Conservation (phyloP, 64 coral and sea anemone species). For the Trachythela sp. region DNA sequence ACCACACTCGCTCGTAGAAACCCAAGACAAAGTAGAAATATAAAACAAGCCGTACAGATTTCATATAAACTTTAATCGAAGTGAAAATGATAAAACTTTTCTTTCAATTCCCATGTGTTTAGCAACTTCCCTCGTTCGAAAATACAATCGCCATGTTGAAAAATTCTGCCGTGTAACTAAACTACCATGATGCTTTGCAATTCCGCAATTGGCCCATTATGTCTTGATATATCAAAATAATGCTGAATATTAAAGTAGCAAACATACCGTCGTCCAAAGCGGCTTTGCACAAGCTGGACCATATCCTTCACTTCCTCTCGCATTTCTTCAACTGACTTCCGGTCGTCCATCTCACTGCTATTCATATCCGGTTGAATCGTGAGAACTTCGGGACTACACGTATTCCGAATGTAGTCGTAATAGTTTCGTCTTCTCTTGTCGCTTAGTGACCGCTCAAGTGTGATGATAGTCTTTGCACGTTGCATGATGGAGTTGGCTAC, state of each 20-base stretch:
- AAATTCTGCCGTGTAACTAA: too few relatives aligned
- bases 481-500: slow-evolving; percentile 21
- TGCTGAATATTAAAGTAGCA: neutral
- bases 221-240: neutral
- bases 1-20: too few relatives aligned
- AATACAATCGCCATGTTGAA: too few relatives aligned
- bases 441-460: slow-evolving; percentile 1
- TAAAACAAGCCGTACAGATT: too few relatives aligned
- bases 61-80: too few relatives aligned
- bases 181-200: too few relatives aligned
- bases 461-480: slow-evolving; percentile 10
- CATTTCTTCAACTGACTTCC: neutral
- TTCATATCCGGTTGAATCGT: slow-evolving; percentile 15
- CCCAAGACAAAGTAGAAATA: too few relatives aligned
- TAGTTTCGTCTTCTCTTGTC: neutral
- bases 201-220: neutral
- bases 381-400: slow-evolving; percentile 18
- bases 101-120: too few relatives aligned
- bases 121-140: too few relatives aligned
- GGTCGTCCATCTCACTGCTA: slow-evolving; percentile 9
- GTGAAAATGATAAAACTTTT: too few relatives aligned
- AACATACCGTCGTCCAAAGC: neutral
- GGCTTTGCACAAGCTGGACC: neutral
- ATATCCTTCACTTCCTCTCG: slow-evolving; percentile 11
- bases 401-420: neutral